Base-by-base conservation (phyloP, 2,888 invertebrate species). In the Hartigia nigra region DNA sequence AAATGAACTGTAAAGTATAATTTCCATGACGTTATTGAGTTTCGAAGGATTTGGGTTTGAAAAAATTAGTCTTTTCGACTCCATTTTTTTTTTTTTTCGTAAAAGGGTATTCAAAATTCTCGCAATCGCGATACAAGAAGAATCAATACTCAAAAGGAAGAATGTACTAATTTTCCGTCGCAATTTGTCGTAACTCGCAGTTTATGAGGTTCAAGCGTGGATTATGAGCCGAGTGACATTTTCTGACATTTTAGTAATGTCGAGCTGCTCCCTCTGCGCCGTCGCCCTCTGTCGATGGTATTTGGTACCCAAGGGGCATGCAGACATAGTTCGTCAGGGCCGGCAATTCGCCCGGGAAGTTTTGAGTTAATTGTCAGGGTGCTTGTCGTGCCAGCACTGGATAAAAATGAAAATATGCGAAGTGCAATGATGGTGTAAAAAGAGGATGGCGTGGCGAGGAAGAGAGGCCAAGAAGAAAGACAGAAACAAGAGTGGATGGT, bases 181-280 rank as follows among this genome's bases (percentile, higher is more conserved):
- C 39, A 39, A 39, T 5, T 14, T 55, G 23, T 23, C 55, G 9
- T 55, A 14, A 55, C 23, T 35, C 35, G 4, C 34, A 9, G 55
- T 55, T 55, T 55, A 55, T 55, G 55, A 9, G 0, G 9, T 23
- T 55, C 35, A 35, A 69, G 72, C 31, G 74, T 86, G 85, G 85
- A 87, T 87, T 87, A 87, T 85, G 86, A 87, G 87, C 85, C 84
- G 87, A 84, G 83, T 88, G 91, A 91, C 91, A 90, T 90, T 91
- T 88, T 87, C 86, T 90, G 91, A 91, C 91, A 90, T 91, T 91
- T 91, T 86, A 86, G 88, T 90, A 90, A 91, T 90, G 89, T 88
- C 90, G 88, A 85, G 77, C 76, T 81, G 74, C 82, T 55, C 70
- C 69, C n/a, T 34, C 76, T 75, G 77, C 74, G 72, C 77, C 77